Evolutionary conservation across 1,140 invertebrate genomes (phyloP).

Genomic region (Hycleus cichorii): DNA sequence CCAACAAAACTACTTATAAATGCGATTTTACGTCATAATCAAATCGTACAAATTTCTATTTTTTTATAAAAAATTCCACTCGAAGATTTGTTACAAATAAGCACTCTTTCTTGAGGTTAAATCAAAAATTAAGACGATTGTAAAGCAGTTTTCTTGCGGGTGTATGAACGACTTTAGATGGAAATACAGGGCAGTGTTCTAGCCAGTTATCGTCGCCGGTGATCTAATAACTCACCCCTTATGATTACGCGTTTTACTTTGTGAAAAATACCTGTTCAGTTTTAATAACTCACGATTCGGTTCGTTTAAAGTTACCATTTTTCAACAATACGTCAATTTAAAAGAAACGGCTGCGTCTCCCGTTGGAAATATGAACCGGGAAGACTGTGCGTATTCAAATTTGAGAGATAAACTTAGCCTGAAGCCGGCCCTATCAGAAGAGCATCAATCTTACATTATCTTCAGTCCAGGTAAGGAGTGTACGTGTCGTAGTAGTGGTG

Average conservation of each 20-base stretch:
- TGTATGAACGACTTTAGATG: background rate
- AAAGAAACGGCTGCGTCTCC: too few relatives aligned
- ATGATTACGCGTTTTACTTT: slow-evolving; percentile 13
- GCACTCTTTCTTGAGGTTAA: too few relatives aligned
- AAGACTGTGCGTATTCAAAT: too few relatives aligned
- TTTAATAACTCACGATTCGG: background rate
- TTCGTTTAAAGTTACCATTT: background rate
- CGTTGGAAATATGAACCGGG: too few relatives aligned
- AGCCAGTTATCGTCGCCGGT: slow-evolving; percentile 13
- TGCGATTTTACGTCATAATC: background rate
- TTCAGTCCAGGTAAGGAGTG: slow-evolving; percentile 1
- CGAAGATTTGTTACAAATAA: too few relatives aligned
- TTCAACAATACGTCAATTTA: background rate
- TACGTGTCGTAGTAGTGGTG: slow-evolving; percentile 7
- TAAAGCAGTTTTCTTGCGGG: background rate
- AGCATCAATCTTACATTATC: slow-evolving; percentile 26
- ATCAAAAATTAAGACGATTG: background rate
- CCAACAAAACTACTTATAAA: background rate
- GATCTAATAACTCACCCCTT: slow-evolving; percentile 19
- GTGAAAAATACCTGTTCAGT: slow-evolving; percentile 9
- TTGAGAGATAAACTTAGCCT: background rate
- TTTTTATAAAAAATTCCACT: background rate
- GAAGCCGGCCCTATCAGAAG: slow-evolving; percentile 1
- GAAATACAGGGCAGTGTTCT: background rate
- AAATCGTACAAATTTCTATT: background rate